phyloP scores from a whole-genome alignment of 2,113 vertebrate genomes.

The Erinaceus europaeus region DNA sequence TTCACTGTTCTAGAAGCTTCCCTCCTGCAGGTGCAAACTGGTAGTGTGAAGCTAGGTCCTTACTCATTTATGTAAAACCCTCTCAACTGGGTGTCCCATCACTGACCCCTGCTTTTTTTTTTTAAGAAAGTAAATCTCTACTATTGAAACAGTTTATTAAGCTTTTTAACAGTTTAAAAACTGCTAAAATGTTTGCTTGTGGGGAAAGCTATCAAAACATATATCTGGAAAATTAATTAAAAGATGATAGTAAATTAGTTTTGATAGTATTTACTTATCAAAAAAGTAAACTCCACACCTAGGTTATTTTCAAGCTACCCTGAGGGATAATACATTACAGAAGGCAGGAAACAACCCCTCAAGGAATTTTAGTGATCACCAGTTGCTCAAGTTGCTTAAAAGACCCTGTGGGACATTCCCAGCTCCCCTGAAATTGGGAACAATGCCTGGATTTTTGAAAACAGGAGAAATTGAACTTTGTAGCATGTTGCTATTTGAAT shows the following conservation, averaged over 20 bases:
- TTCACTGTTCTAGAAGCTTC: too few species aligned
- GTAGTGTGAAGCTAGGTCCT: too few species aligned
- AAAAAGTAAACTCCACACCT: rapidly evolving
- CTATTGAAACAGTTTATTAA: background rate
- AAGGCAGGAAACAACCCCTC: rapidly evolving
- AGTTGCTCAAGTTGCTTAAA: conserved; percentile 14
- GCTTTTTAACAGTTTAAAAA: background rate
- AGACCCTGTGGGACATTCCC: conserved; percentile 59
- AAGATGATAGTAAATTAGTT: rapidly evolving
- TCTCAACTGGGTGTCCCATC: too few species aligned
- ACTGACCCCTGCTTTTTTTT: background rate
- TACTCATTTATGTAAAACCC: too few species aligned
- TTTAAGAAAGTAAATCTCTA: conserved; percentile 5
- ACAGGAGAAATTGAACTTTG: conserved; percentile 85
- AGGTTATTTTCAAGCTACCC: background rate
- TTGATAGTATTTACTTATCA: background rate
- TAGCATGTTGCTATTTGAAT: conserved; percentile 88
- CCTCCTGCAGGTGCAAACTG: too few species aligned
- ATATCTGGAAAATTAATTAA: background rate
- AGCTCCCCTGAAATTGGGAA: conserved; percentile 70
- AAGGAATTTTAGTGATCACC: conserved; percentile 54
- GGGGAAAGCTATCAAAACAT: background rate
- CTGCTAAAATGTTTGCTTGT: background rate
- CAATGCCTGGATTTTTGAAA: conserved; percentile 80
- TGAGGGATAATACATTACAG: rapidly evolving